These are phyloP conservation scores for Pherbina coryleti DNA, from an alignment of 2,888 invertebrate species.

Conservation along the genomic window DNA sequence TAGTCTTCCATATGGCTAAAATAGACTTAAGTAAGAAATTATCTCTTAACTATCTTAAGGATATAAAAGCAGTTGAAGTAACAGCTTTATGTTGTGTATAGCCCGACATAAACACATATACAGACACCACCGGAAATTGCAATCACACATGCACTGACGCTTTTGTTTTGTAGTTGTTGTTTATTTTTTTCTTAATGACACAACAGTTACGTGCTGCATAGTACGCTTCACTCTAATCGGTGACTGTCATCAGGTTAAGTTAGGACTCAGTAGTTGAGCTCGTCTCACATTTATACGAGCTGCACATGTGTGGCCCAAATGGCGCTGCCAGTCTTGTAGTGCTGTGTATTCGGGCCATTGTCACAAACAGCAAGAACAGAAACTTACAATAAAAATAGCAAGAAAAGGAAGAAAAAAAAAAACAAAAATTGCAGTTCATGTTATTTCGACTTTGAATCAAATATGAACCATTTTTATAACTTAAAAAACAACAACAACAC, in stretches of 20 bases:
- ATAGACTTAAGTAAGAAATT: too few relatives aligned
- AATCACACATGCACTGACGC: too few relatives aligned
- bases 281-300: background rate
- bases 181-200: background rate
- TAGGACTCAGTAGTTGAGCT: background rate
- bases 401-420: too few relatives aligned
- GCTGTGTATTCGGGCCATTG: too few relatives aligned
- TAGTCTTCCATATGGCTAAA: too few relatives aligned
- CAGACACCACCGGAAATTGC: too few relatives aligned
- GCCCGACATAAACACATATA: background rate
- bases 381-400: too few relatives aligned
- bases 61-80: background rate
- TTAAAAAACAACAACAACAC: background rate
- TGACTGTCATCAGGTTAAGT: background rate
- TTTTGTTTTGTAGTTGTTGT: too few relatives aligned
- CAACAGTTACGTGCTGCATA: background rate
- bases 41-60: background rate
- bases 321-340: too few relatives aligned
- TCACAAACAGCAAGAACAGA: too few relatives aligned
- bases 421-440: background rate
- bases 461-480: background rate
- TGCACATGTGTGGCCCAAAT: too few relatives aligned
- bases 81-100: background rate
- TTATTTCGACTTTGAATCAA: conserved; percentile 6
- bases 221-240: background rate